phyloP scores from a whole-genome alignment of 2,888 invertebrate genomes.

The Oscheius myriophilus region DNA sequence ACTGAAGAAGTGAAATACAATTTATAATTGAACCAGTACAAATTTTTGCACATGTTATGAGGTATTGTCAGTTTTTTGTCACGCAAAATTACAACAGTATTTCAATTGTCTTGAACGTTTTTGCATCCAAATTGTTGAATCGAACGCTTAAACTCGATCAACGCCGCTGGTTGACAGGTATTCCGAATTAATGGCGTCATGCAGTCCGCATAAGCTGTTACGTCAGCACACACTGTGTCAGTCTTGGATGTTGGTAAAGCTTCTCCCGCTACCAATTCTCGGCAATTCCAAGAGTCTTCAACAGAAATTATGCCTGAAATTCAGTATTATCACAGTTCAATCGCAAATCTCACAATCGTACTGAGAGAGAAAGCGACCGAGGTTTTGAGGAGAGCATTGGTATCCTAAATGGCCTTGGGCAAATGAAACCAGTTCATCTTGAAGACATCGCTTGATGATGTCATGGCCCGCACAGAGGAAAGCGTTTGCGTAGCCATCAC shows the following conservation, averaged over 20 bases:
- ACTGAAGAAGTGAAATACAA: too few species aligned
- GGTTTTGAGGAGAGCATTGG: slow-evolving; percentile 29
- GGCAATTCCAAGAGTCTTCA: slow-evolving; percentile 9
- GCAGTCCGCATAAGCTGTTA: slow-evolving; percentile 10
- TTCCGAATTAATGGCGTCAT: slow-evolving; percentile 16
- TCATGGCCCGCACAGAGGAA: slow-evolving; percentile 24
- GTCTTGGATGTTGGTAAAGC: slow-evolving; percentile 4
- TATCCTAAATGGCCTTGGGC: slow-evolving; percentile 28
- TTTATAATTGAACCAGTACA: too few species aligned
- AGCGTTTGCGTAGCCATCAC: slow-evolving; percentile 30
- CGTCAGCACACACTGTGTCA: background rate
- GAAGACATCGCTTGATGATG: slow-evolving; percentile 18
- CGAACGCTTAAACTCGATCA: slow-evolving; percentile 14
- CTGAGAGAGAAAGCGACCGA: slow-evolving; percentile 16
- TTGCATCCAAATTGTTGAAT: slow-evolving; percentile 25
- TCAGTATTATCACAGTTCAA: background rate
- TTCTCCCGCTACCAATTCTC: slow-evolving; percentile 3
- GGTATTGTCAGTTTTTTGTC: too few species aligned
- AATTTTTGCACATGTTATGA: too few species aligned
- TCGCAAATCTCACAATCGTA: slow-evolving; percentile 23
- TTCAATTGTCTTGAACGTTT: background rate
- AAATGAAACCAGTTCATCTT: slow-evolving; percentile 27
- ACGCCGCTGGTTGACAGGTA: slow-evolving; percentile 3
- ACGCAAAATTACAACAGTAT: too few species aligned
- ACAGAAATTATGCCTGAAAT: slow-evolving; percentile 15